Base-by-base conservation (phyloP, 2,113 vertebrate genomes). In the Heterotis niloticus region DNA sequence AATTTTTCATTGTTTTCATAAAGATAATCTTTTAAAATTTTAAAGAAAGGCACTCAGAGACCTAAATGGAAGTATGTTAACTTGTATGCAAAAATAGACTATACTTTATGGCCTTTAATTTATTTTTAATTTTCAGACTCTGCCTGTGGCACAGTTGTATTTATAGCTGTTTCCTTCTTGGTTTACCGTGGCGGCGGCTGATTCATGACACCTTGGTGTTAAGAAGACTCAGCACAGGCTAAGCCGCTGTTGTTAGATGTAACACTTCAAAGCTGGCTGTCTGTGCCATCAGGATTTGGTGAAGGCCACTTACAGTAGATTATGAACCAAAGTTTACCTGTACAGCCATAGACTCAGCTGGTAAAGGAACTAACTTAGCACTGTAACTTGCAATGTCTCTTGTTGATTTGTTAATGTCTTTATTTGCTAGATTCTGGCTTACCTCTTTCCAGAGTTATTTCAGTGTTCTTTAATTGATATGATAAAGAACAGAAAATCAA, bases 91-190 rank as follows among this genome's bases (percentile, higher is more conserved):
- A 59, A 74, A 56, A 57, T 59, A 74, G 54, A 74, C 23, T 74
- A 74, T 74, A 54, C 51, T 74, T 74, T 59, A 74, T 74, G 13
- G 17, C 16, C 5, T 74, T 59, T 51, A 5, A 24, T 20, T 4
- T 74, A 28, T 24, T 72, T 54, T 72, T 54, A 54, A 52, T 24
- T 72, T 52, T 74, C 71, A 18, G 54, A 59, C 54, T 44, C 34
- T 18, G 75, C 59, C 20, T 64, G 28, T 13, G 29, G 60, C 18
- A 23, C 64, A 54, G n/a, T 9, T 66, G 16, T 77, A 77, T 77
- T 54, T 77, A 57, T 77, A 56, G 16, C 18, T 66, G 17, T 78
- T 29, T 57, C 64, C 18, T 7, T 28, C 76, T 67, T 66, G 23
- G 51, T 67, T 56, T 9, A 51, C 34, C 64, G 17, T 3, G 65